Base-by-base conservation (phyloP, 2,888 invertebrate genomes). In the Rotaria macrura region DNA sequence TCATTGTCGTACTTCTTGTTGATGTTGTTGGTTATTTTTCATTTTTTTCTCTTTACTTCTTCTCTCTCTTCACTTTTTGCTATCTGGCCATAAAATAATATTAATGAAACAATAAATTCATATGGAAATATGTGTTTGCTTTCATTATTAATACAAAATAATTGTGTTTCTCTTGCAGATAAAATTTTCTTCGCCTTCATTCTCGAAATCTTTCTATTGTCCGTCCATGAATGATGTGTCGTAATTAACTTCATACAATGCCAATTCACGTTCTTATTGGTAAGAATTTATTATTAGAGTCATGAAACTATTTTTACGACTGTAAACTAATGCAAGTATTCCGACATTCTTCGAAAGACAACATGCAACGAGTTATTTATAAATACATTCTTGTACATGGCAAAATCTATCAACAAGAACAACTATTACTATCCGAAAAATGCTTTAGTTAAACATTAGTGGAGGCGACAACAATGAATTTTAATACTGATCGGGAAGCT, bases 1-100 rank as follows among this genome's bases (percentile, higher is more conserved):
- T 65, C 34, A 65, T 65, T 65, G 65, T 65, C 65, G 65, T 65
- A 65, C 65, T 65, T 65, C 65, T 65, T 65, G 65, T 65, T 65
- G 65, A 65, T 65, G 65, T 65, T 65, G 65, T 65, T 65, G 65
- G 65, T 65, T 65, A 65, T 65, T 65, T 65, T 29, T 65, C 34
- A 34, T 65, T 34, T 29, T 38, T 65, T 20, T 7, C 20, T 65
- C 34, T 65, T 1, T 65, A 14, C 38, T 29, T 29, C 17, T 65
- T 29, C 25, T 65, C 49, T 49, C 14, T 49, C 43, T 55, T n/a
- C 29, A 29, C 29, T 65, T 65, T 65, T 65, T 65, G 34, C 65
- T 65, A 65, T 65, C 38, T 65, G 65, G 34, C 34, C 65, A 65
- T 17, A 65, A 65, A 65, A 65, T 65, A 65, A 65, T 65, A 34